Evolutionary conservation across 2,888 invertebrate species (phyloP).

Genomic region (Erpobdella octoculata): DNA sequence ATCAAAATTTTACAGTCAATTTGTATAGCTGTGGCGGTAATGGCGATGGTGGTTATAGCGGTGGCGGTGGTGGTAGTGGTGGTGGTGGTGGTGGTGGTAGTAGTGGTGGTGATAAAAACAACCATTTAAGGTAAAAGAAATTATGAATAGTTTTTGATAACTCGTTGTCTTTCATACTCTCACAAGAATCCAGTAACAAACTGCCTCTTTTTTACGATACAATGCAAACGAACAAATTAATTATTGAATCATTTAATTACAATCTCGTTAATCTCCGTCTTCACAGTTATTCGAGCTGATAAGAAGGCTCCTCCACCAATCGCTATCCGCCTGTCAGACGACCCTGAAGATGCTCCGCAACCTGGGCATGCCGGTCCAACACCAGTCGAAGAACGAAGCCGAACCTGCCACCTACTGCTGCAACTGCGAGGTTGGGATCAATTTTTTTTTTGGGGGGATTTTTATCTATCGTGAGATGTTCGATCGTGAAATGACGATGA

Average conservation of each 20-base stretch:
- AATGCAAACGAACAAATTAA: background rate
- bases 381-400: constrained; percentile 74
- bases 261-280: background rate
- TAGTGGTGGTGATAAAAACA: background rate
- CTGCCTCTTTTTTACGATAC: no score
- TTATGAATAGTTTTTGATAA: no score
- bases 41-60: no score
- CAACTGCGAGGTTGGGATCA: constrained; percentile 86
- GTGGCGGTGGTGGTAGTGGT: background rate
- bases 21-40: no score
- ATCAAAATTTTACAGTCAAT: no score
- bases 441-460: no score
- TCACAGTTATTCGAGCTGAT: constrained; percentile 20
- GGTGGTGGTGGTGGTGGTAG: background rate
- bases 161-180: no score
- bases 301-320: background rate
- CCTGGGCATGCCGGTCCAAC: constrained; percentile 77
- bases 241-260: background rate
- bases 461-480: no score
- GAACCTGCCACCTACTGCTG: constrained; percentile 97
- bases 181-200: no score
- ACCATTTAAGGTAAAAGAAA: no score
- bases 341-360: constrained; percentile 61
- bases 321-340: constrained; percentile 2
- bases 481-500: no score